Percentiles rank a stretch among this genome's conserved stretches.
Conservation (phyloP, 2,888 invertebrate species). For the Synergus laeviventris region DNA sequence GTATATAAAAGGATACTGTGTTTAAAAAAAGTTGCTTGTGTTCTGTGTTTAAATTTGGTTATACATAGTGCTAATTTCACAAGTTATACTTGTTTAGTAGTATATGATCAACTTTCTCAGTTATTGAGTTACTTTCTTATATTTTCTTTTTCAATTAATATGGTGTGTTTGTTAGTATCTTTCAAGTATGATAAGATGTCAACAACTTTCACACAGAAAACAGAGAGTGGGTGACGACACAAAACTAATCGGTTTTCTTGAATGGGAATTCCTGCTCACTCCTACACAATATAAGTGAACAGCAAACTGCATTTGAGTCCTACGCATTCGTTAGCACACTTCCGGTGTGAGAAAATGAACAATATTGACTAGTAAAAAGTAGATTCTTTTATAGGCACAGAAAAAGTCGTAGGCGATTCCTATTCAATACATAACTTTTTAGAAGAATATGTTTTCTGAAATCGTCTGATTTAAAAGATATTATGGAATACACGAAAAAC, state of each 20-base stretch:
- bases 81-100: not conserved
- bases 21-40: too few species aligned
- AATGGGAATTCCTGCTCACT: not conserved
- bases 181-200: not conserved
- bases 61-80: too few species aligned
- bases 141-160: not conserved
- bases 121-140: not conserved
- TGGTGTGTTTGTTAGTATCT: not conserved
- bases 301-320: conserved; percentile 1
- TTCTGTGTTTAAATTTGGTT: too few species aligned
- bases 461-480: not conserved
- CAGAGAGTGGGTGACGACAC: not conserved
- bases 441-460: too few species aligned
- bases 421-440: too few species aligned
- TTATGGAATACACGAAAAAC: not conserved
- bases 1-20: not conserved
- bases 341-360: not conserved
- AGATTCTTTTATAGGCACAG: not conserved
- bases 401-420: not conserved
- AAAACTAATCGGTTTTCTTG: not conserved
- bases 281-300: not conserved
- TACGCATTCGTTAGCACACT: not conserved
- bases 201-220: not conserved
- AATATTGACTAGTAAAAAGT: not conserved
- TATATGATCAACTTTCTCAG: not conserved